A percentile compares a stretch with the other conserved stretches of the same genome.
Evolutionary conservation across 30 jellyfish, hydroid and myxozoan genomes (phyloP).

Genomic region (Hydractinia symbiolongicarpus): DNA sequence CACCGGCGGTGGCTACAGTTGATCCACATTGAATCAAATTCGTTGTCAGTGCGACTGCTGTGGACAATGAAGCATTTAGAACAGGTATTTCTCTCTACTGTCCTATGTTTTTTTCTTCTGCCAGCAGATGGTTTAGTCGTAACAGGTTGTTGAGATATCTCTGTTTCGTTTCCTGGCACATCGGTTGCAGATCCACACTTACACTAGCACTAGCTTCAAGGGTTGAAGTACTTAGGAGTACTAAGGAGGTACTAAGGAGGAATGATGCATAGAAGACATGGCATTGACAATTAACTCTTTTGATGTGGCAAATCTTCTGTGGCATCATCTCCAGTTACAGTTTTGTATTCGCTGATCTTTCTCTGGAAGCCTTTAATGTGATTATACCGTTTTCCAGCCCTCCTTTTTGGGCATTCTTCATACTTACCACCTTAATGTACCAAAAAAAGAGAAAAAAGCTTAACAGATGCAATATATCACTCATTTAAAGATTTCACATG

Average conservation of each 20-base stretch:
- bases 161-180: too few relatives aligned
- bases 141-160: too few relatives aligned
- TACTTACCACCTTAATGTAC: background rate
- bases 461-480: too few relatives aligned
- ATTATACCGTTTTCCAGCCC: conserved; percentile 3
- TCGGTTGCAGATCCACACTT: too few relatives aligned
- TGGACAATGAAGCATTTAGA: conserved; percentile 7
- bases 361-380: conserved; percentile 18
- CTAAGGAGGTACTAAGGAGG: too few relatives aligned
- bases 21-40: background rate
- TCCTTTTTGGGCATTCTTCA: background rate
- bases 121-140: conserved; percentile 12
- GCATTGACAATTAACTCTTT: too few relatives aligned
- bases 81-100: conserved; percentile 7
- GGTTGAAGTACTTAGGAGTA: too few relatives aligned
- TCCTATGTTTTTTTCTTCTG: background rate
- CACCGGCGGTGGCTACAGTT: background rate
- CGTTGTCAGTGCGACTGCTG: conserved; percentile 2
- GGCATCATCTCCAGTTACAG: conserved; percentile 18
- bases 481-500: too few relatives aligned
- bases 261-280: too few relatives aligned
- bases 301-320: background rate
- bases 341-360: background rate
- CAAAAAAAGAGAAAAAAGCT: too few relatives aligned
- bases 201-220: too few relatives aligned